Evolutionary conservation across 1,140 invertebrate genomes (phyloP).

Genomic region (Temnothorax curvispinosus): DNA sequence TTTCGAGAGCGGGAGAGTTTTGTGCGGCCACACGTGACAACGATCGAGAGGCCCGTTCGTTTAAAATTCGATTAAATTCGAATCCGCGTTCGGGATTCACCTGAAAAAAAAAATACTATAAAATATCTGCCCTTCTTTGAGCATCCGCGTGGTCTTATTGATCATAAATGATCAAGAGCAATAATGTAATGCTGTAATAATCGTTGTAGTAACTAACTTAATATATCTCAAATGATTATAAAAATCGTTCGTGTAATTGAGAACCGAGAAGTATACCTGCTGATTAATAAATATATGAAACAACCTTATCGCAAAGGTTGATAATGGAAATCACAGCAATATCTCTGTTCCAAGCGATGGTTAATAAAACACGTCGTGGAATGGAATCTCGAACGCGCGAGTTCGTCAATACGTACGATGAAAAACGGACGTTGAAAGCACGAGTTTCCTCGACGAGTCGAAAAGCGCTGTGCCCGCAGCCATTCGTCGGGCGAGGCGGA

Average conservation of each 20-base stretch:
- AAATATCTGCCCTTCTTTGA: background rate
- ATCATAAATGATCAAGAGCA: background rate
- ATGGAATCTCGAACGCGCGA: constrained; percentile 6
- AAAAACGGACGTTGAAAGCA: constrained; percentile 21
- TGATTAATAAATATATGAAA: background rate
- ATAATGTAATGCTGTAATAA: background rate
- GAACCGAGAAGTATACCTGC: background rate
- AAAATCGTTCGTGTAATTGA: background rate
- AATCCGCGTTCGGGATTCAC: background rate
- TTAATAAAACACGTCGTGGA: constrained; percentile 12
- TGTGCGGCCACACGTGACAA: constrained; percentile 53
- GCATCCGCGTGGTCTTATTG: background rate
- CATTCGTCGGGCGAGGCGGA: constrained; percentile 58
- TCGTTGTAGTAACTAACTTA: background rate
- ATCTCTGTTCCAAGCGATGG: background rate
- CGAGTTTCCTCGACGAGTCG: constrained; percentile 18
- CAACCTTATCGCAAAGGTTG: background rate
- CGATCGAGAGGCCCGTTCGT: background rate
- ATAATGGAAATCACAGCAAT: background rate
- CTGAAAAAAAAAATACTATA: background rate
- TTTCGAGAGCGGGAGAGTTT: constrained; percentile 62
- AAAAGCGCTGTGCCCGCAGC: constrained; percentile 27
- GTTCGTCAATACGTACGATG: constrained; percentile 23
- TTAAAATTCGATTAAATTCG: background rate
- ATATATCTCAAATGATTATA: background rate